These are phyloP conservation scores for Parotia lawesii DNA, from an alignment of 2,113 vertebrate species.

Conservation along the genomic window DNA sequence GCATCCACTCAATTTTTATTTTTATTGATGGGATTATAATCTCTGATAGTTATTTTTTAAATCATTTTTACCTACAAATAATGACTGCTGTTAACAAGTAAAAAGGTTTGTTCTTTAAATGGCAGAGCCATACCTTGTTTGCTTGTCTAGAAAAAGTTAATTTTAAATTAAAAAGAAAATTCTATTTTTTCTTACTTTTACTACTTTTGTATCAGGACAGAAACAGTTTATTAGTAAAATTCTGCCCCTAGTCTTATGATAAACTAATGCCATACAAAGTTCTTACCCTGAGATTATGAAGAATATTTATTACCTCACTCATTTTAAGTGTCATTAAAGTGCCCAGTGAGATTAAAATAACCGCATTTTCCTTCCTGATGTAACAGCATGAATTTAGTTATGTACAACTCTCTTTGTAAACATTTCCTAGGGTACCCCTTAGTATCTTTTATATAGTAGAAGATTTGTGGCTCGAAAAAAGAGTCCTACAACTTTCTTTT, in stretches of 20 bases:
- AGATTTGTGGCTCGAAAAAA: neutral
- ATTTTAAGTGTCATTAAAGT: neutral
- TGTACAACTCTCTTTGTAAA: neutral
- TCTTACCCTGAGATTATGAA: neutral
- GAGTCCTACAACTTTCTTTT: neutral
- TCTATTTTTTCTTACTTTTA: neutral
- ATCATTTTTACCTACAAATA: neutral
- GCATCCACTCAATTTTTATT: neutral
- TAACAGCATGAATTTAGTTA: neutral
- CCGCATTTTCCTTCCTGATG: neutral
- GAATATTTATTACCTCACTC: neutral
- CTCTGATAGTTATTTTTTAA: accelerated
- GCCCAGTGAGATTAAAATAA: neutral
- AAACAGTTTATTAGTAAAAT: neutral
- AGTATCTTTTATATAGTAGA: neutral
- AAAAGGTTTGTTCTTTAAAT: neutral
- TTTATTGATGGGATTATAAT: neutral
- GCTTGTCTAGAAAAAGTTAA: accelerated
- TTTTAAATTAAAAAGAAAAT: neutral
- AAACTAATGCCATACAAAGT: neutral
- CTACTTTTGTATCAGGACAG: neutral
- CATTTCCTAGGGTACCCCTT: neutral
- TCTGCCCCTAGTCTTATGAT: neutral
- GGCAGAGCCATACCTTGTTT: neutral
- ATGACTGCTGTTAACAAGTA: neutral